These are phyloP conservation scores for Formica selysi DNA, from an alignment of 1,140 invertebrate genomes.

Conservation along the genomic window DNA sequence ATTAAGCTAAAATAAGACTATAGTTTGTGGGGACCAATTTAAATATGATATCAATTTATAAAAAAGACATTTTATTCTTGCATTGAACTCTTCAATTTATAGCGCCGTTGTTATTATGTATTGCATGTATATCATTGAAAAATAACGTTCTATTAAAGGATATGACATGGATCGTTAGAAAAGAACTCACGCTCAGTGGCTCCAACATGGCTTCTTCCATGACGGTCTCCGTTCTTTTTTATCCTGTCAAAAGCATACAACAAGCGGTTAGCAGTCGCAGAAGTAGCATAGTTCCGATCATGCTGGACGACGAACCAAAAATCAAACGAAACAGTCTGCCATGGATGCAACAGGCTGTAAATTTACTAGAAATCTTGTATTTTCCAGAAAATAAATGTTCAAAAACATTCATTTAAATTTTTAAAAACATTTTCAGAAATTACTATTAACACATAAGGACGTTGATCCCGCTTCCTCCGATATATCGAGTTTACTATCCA, in stretches of 20 bases:
- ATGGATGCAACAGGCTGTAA: slow-evolving; percentile 83
- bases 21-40: background rate
- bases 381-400: slow-evolving; percentile 27
- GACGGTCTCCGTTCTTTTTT: slow-evolving; percentile 87
- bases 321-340: slow-evolving; percentile 82
- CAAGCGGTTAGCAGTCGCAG: slow-evolving; percentile 73
- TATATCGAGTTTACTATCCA: slow-evolving; percentile 83
- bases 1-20: background rate
- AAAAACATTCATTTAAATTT: background rate
- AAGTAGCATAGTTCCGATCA: slow-evolving; percentile 73
- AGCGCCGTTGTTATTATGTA: background rate
- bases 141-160: slow-evolving; percentile 68
- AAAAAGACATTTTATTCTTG: background rate
- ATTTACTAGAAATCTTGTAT: slow-evolving; percentile 72
- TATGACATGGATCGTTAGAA: slow-evolving; percentile 78
- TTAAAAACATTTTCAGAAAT: slow-evolving; percentile 76
- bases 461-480: slow-evolving; percentile 80
- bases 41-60: background rate
- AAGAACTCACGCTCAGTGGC: slow-evolving; percentile 79
- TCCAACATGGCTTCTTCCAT: slow-evolving; percentile 83
- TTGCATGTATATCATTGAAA: background rate
- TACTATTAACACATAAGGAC: slow-evolving; percentile 81
- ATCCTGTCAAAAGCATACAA: slow-evolving; percentile 84
- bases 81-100: background rate
- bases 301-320: slow-evolving; percentile 76